A percentile compares a stretch with the other conserved stretches of the same genome.
Conservation (phyloP, 2,797 vertebrate species). For the Huso huso region DNA sequence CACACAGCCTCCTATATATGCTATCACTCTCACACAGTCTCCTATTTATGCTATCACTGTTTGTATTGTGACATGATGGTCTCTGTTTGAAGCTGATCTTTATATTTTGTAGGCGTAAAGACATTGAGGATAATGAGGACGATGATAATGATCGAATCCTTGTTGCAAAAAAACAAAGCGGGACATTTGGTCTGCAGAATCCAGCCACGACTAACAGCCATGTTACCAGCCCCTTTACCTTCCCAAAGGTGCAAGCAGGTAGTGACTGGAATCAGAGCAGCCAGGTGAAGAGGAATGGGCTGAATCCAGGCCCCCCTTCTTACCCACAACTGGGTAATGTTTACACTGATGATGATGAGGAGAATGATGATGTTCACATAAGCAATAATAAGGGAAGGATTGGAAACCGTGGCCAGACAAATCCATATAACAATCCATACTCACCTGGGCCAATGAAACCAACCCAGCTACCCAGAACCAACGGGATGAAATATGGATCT, state of each 20-base stretch:
- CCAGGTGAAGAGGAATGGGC: neutral
- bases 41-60: too few species aligned
- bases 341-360: neutral
- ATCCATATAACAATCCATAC: neutral
- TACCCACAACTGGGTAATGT: neutral
- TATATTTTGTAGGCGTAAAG: too few species aligned
- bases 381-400: neutral
- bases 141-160: neutral
- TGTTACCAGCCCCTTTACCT: neutral
- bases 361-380: neutral
- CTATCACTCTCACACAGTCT: too few species aligned
- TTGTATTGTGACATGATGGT: too few species aligned
- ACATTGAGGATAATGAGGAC: too few species aligned
- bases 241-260: neutral
- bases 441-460: neutral
- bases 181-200: neutral
- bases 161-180: neutral
- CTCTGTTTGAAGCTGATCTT: too few species aligned
- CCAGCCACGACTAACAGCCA: too few species aligned
- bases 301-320: neutral
- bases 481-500: neutral
- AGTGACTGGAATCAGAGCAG: neutral
- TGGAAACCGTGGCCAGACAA: neutral
- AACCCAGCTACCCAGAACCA: neutral
- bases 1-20: too few species aligned